Evolutionary conservation across 2,888 invertebrate species (phyloP).

Genomic region (Luperina testacea): DNA sequence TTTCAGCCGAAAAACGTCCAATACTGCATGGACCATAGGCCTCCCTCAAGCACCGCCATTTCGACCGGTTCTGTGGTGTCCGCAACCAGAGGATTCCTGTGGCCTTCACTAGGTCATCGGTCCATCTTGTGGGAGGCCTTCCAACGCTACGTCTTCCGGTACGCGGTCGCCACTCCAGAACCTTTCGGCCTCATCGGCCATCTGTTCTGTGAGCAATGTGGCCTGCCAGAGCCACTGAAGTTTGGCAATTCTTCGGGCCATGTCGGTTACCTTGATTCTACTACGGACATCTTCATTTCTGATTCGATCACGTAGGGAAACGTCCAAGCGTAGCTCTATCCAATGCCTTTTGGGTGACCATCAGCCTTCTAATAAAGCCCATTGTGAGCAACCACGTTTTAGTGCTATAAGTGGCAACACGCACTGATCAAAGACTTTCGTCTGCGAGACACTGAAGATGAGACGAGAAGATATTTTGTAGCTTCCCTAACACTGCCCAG

Average conservation of each 20-base stretch:
- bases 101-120: neutral
- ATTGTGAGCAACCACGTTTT: neutral
- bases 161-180: neutral
- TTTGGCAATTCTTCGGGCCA: neutral
- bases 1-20: neutral
- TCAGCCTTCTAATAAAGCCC: neutral
- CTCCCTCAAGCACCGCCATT: neutral
- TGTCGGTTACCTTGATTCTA: neutral
- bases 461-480: neutral
- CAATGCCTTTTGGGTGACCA: neutral
- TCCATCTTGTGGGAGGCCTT: neutral
- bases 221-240: neutral
- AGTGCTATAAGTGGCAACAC: neutral
- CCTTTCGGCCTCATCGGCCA: neutral
- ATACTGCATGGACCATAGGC: neutral
- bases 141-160: neutral
- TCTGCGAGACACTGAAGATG: neutral
- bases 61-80: neutral
- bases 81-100: neutral
- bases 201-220: neutral
- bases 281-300: neutral
- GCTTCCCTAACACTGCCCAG: neutral
- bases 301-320: neutral
- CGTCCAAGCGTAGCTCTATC: neutral
- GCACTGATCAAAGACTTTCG: neutral